These are phyloP conservation scores for Triplophysa bombifrons DNA, from an alignment of 2,797 vertebrate species.

Conservation along the genomic window DNA sequence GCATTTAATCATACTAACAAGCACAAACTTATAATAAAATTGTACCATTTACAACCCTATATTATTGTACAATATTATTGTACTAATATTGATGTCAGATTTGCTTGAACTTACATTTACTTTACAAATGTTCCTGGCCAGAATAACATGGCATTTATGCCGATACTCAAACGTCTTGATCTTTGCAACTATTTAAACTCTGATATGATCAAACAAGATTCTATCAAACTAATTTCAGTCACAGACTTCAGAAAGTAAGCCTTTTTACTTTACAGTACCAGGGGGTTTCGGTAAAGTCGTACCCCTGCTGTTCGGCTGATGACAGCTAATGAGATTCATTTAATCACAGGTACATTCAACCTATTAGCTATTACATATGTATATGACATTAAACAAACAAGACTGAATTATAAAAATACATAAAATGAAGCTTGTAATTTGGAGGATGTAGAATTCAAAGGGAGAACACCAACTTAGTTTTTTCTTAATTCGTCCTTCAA, in stretches of 20 bases:
- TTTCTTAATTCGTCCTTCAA: background rate
- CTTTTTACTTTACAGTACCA: background rate
- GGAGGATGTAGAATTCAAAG: background rate
- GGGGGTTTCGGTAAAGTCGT: conserved; percentile 12
- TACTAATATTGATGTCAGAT: too few species aligned
- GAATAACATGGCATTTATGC: background rate
- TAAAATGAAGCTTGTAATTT: conserved; percentile 1
- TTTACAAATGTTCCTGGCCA: background rate
- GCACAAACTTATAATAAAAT: too few species aligned
- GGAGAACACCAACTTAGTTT: background rate
- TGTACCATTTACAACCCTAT: too few species aligned
- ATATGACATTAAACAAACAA: conserved; percentile 9
- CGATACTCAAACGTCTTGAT: background rate
- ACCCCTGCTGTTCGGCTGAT: conserved; percentile 7
- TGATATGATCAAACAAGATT: conserved; percentile 2
- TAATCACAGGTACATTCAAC: conserved; percentile 10
- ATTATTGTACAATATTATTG: too few species aligned
- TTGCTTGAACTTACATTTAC: too few species aligned
- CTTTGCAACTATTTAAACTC: background rate
- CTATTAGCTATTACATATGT: background rate
- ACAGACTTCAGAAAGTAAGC: conserved; percentile 24
- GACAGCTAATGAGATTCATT: conserved; percentile 10
- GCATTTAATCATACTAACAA: too few species aligned
- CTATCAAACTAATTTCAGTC: background rate
- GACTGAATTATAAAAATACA: conserved; percentile 6